Base-by-base conservation (phyloP, 2,113 vertebrate species). In the Fulmarus glacialis region DNA sequence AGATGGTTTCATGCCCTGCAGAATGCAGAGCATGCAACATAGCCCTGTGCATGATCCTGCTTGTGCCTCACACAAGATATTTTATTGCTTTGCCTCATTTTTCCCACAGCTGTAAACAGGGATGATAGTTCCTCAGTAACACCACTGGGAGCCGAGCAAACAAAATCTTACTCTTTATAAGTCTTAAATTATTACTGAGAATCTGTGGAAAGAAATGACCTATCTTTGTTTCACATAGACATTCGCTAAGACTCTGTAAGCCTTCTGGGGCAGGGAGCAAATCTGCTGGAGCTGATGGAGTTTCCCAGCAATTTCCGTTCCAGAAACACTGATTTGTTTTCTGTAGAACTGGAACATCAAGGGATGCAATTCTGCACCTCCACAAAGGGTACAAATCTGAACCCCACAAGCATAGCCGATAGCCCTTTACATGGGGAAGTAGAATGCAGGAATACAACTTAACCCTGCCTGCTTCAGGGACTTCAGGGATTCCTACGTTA, bases 151-250 rank as follows among this genome's bases (percentile, higher is more conserved):
- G 87, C 53, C 62, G 2, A 85, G 78, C 64, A 96, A 95, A 97
- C 86, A 94, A 94, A 94, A 95, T 89, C 95, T 96, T 47, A 29
- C 75, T 87, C 87, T 95, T 96, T 92, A 89, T 63, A 87, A 79
- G 81, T 68, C 93, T 87, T 93, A 94, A 95, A 96, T 97, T 95
- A 95, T 95, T 94, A 90, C 92, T 72, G 89, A 96, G 94, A 42
- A 89, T 75, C 91, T 85, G 60, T 93, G 77, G 72, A 82, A 96
- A 93, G 84, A 66, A 66, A 67, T 59, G 60, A 87, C 95, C 68
- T 84, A 16, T 93, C 95, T 91, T 92, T 91, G 93, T 96, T 96
- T 95, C 87, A 64, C 84, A 70, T 0, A 89, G 87, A 94, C 87
- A n/a, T 29, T 92, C 7, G 4, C 59, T 67, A 48, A 87, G 89